phyloP scores from a whole-genome alignment of 2,113 vertebrate genomes.

The Brachyistius frenatus region DNA sequence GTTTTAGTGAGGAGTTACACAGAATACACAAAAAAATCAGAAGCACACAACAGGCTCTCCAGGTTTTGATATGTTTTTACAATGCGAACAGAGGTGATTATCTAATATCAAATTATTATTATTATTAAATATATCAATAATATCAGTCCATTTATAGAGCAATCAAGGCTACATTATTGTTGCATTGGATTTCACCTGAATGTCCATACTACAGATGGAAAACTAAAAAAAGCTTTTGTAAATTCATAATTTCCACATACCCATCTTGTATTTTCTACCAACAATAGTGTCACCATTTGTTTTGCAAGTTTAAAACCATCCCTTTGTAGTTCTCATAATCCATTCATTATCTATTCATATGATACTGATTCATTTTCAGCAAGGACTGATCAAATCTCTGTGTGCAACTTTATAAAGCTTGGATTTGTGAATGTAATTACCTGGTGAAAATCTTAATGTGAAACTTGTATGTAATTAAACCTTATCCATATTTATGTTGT shows the following conservation, averaged over 20 bases:
- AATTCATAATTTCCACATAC: background rate
- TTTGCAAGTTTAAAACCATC: background rate
- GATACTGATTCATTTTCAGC: slow-evolving; percentile 6
- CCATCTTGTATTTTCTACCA: background rate
- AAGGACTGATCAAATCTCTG: slow-evolving; percentile 5
- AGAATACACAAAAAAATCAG: background rate
- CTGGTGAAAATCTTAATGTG: slow-evolving; percentile 32
- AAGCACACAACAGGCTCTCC: background rate
- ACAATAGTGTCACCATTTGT: background rate
- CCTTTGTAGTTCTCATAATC: background rate
- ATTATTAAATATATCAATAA: no score
- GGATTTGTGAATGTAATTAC: slow-evolving; percentile 28
- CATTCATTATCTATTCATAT: background rate
- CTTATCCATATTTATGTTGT: slow-evolving; percentile 44
- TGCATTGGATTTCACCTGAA: background rate
- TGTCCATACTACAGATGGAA: background rate
- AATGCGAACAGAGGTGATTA: background rate
- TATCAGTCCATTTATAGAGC: background rate
- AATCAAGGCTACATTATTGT: background rate
- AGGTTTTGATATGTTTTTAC: background rate
- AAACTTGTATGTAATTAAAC: slow-evolving; percentile 28
- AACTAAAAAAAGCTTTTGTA: background rate
- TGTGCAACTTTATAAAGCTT: slow-evolving; percentile 16
- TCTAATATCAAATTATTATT: no score
- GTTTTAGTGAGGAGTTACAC: background rate